phyloP scores from a whole-genome alignment of 2,113 vertebrate species.

The Herpailurus yagouaroundi region DNA sequence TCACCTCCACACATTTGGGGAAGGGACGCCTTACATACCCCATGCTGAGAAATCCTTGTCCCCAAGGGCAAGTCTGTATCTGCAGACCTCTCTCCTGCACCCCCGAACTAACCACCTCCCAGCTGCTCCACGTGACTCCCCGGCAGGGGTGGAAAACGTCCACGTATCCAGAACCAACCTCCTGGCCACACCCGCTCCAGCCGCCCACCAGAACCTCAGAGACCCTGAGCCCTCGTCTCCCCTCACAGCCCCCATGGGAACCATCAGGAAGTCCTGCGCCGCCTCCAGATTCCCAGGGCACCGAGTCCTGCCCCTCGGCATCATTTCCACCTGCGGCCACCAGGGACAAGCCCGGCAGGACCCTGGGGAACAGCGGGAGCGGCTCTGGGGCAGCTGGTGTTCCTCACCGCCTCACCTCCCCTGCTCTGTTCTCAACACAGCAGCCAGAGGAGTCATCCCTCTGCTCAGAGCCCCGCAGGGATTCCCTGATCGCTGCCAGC shows the following conservation, averaged over 20 bases:
- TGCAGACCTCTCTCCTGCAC: not conserved
- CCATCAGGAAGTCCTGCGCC: not conserved
- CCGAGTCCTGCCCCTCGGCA: too few species aligned
- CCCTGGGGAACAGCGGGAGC: too few species aligned
- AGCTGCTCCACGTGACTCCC: not conserved
- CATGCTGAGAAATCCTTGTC: not conserved
- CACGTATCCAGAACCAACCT: not conserved
- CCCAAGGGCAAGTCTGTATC: not conserved
- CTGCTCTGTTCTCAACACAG: not conserved
- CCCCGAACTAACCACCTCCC: not conserved
- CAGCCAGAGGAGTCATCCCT: too few species aligned
- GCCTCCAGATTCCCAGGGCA: accelerated
- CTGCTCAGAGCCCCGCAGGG: not conserved
- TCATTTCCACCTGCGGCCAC: not conserved
- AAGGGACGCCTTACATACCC: accelerated
- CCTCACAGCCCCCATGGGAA: too few species aligned
- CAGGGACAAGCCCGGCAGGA: not conserved
- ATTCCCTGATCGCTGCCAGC: not conserved
- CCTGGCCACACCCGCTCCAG: not conserved
- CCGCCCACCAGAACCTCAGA: not conserved
- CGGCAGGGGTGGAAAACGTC: not conserved
- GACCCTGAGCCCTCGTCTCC: not conserved
- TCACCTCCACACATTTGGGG: not conserved
- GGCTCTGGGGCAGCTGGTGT: not conserved
- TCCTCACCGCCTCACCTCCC: not conserved